Conservation (phyloP, 1,140 invertebrate genomes). For the Piezodorus guildinii region DNA sequence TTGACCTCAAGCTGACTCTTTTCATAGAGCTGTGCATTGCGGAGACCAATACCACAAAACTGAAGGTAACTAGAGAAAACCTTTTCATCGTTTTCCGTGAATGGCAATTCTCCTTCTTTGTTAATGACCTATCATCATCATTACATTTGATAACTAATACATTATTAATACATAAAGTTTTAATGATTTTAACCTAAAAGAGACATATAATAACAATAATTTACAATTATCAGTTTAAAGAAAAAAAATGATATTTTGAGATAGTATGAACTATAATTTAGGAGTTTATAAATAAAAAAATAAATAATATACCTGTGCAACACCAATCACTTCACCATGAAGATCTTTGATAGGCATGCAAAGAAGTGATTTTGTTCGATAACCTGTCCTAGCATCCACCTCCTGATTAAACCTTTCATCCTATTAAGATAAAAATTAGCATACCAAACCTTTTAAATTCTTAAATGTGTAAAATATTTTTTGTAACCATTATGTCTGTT, state of each 20-base stretch:
- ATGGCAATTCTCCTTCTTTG: constrained; percentile 69
- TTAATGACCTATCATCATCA: constrained; percentile 65
- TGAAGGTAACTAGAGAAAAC: constrained; percentile 86
- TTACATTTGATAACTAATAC: no score
- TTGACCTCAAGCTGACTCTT: constrained; percentile 87
- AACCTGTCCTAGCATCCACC: constrained; percentile 84
- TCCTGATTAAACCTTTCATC: constrained; percentile 85
- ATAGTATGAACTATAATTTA: no score
- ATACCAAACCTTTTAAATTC: no score
- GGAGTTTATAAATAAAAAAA: no score
- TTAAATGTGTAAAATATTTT: no score
- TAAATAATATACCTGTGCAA: constrained; percentile 59
- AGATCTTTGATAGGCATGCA: constrained; percentile 95
- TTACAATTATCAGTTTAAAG: no score
- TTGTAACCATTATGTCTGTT: no score
- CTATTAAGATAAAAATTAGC: constrained; percentile 39
- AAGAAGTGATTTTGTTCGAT: constrained; percentile 79
- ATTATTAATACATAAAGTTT: no score
- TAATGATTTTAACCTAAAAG: no score
- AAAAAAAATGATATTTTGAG: no score
- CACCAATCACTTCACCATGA: constrained; percentile 87
- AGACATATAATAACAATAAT: no score
- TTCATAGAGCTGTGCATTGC: constrained; percentile 90
- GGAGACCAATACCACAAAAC: constrained; percentile 84
- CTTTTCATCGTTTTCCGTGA: constrained; percentile 78